Conservation (phyloP, 2,113 vertebrate genomes). For the Hucho hucho region DNA sequence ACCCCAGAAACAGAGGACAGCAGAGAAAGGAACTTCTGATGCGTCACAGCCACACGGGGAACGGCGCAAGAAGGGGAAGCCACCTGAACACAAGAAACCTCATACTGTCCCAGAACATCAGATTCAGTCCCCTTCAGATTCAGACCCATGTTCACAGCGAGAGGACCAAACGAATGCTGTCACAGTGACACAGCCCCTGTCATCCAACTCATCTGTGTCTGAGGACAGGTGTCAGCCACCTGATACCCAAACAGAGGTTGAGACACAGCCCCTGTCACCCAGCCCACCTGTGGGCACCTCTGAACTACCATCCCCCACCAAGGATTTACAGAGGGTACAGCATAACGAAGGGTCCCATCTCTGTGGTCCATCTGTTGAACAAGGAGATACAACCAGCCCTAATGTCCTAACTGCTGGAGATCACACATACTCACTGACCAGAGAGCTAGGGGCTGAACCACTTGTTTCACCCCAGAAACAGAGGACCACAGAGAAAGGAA, state of each 20-base stretch:
- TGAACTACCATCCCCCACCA: not conserved
- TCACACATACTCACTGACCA: too few species aligned
- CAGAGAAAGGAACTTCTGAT: too few species aligned
- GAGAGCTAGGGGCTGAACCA: not conserved
- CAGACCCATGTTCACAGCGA: not conserved
- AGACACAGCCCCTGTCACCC: not conserved
- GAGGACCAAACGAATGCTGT: too few species aligned
- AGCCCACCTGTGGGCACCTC: not conserved
- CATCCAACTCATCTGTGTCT: not conserved
- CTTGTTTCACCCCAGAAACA: not conserved
- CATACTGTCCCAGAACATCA: slow-evolving; percentile 11
- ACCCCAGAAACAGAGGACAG: too few species aligned
- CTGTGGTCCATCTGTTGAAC: not conserved
- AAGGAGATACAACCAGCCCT: not conserved
- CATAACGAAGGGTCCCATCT: not conserved
- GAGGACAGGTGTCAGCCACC: not conserved
- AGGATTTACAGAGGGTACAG: not conserved
- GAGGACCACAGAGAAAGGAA: not conserved
- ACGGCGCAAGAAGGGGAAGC: slow-evolving; percentile 1
- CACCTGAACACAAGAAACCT: not conserved
- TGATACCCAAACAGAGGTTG: too few species aligned
- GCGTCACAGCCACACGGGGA: not conserved
- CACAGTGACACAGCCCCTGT: not conserved
- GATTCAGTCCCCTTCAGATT: too few species aligned
- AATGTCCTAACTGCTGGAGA: not conserved